Percentiles rank a stretch among this genome's conserved stretches.
Evolutionary conservation across 2,113 vertebrate species (phyloP).

Genomic region (Machaerirhynchus nigripectus): DNA sequence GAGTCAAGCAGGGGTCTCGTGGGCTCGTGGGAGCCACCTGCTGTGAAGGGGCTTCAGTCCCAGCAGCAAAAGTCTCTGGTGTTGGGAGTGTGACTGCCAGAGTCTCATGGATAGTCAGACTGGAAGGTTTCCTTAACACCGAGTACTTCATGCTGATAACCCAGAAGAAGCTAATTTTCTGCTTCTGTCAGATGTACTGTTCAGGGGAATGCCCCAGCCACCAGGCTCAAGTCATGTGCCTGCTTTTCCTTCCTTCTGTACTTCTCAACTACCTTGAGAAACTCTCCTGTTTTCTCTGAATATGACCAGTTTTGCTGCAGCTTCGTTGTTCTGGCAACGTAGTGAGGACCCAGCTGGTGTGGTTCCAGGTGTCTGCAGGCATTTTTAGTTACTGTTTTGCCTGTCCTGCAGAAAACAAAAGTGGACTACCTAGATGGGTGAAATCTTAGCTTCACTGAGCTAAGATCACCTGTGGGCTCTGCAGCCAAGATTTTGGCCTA

Average conservation of each 20-base stretch:
- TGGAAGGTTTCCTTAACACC: neutral
- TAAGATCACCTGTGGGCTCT: neutral
- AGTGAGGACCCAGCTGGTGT: neutral
- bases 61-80: neutral
- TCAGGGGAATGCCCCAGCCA: neutral
- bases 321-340: neutral
- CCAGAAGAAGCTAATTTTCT: neutral
- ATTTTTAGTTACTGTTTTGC: neutral
- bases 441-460: neutral
- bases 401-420: neutral
- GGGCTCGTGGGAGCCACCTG: accelerated
- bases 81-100: neutral
- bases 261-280: neutral
- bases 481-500: neutral
- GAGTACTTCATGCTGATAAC: neutral
- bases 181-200: neutral
- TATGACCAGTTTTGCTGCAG: neutral
- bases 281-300: neutral
- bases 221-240: neutral
- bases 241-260: neutral
- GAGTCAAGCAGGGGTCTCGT: neutral
- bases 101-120: neutral
- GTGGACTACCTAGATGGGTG: neutral
- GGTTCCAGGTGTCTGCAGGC: neutral
- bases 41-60: neutral